Conservation (phyloP, 2,113 vertebrate genomes). For the Fulmarus glacialis region DNA sequence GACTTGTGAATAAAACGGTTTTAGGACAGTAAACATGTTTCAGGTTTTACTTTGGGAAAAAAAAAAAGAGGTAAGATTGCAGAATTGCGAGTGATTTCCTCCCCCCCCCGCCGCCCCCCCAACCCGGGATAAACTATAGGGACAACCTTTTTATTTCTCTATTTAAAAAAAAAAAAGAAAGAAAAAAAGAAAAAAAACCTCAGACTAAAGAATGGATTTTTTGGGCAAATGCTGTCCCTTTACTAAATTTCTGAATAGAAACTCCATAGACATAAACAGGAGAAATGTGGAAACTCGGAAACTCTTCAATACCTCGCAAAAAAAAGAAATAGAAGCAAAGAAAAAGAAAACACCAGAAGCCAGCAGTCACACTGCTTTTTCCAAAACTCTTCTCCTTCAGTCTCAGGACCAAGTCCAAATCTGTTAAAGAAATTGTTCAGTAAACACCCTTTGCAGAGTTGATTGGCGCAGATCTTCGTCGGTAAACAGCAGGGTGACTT, state of each 20-base stretch:
- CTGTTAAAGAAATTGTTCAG: neutral
- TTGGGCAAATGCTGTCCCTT: neutral
- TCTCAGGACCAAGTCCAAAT: neutral
- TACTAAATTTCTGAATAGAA: neutral
- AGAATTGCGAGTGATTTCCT: neutral
- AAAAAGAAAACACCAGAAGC: neutral
- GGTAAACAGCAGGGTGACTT: neutral
- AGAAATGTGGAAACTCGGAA: neutral
- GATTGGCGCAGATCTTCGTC: neutral
- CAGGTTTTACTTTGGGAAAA: neutral
- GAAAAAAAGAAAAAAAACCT: accelerated
- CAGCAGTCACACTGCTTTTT: neutral
- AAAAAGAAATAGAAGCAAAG: neutral
- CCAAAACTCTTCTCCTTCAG: neutral
- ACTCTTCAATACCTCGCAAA: neutral
- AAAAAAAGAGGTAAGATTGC: neutral
- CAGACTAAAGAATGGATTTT: neutral
- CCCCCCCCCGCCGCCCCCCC: too few relatives aligned
- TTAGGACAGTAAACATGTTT: neutral
- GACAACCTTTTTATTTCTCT: neutral
- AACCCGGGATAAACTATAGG: neutral
- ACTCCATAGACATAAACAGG: neutral
- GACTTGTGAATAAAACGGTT: neutral
- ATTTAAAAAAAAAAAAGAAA: neutral
- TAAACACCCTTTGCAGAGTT: neutral